Percentiles rank a stretch among this genome's conserved stretches.
Conservation (phyloP, 2,797 vertebrate species). For the Molossus alvarezi region DNA sequence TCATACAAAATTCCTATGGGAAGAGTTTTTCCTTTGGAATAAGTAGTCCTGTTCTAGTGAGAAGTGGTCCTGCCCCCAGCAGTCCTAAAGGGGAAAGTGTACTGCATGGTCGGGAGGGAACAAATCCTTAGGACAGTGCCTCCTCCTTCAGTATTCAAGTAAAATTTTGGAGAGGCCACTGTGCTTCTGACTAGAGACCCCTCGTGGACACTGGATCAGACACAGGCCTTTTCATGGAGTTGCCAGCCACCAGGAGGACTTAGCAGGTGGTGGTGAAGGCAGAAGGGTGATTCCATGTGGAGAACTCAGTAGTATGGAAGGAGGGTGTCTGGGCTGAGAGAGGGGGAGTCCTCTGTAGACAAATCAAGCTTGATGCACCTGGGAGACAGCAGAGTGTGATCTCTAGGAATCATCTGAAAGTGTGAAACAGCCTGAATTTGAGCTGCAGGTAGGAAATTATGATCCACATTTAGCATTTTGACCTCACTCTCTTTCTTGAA, state of each 20-base stretch:
- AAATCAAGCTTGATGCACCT: not conserved
- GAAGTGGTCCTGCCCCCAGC: not conserved
- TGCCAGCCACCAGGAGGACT: not conserved
- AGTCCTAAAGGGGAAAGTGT: not conserved
- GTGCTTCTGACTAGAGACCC: not conserved
- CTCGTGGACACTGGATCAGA: not conserved
- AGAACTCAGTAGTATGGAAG: not conserved
- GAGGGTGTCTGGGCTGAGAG: not conserved
- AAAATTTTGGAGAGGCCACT: not conserved
- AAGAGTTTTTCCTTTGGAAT: conserved; percentile 48
- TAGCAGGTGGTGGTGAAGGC: no score
- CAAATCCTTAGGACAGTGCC: not conserved
- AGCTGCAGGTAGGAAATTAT: not conserved
- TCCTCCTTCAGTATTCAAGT: not conserved
- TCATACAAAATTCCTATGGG: not conserved
- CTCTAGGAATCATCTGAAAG: not conserved
- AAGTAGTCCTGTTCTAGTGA: not conserved
- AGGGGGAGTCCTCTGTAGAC: not conserved
- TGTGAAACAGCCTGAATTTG: not conserved
- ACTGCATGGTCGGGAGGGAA: not conserved
- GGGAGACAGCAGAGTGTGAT: not conserved
- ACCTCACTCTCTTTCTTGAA: not conserved
- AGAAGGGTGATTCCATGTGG: no score
- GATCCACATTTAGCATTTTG: not conserved
- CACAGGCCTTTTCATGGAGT: not conserved